These are phyloP conservation scores for Subanguina moxae DNA, from an alignment of 1,140 invertebrate genomes.

Conservation along the genomic window DNA sequence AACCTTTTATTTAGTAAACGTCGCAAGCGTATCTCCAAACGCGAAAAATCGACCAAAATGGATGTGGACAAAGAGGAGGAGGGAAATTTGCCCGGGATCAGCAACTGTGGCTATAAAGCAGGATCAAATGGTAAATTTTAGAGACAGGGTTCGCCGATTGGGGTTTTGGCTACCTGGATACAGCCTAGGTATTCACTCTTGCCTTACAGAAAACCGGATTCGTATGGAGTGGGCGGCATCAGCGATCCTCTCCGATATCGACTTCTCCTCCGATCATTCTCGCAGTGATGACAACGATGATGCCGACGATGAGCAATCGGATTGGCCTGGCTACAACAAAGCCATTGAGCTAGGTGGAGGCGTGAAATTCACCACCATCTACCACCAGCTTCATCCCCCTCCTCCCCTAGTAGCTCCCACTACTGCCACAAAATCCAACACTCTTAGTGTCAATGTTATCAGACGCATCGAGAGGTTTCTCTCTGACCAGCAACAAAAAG, in stretches of 20 bases:
- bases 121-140: not conserved
- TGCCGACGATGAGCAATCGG: slow-evolving; percentile 31
- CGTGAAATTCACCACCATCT: slow-evolving; percentile 4
- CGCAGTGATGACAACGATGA: slow-evolving; percentile 15
- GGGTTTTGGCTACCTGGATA: too few relatives aligned
- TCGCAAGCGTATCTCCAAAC: slow-evolving; percentile 12
- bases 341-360: not conserved
- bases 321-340: slow-evolving; percentile 18
- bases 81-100: not conserved
- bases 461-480: slow-evolving; percentile 25
- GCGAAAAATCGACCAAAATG: slow-evolving; percentile 12
- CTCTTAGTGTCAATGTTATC: slow-evolving; percentile 7
- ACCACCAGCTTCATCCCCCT: not conserved
- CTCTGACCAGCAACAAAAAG: slow-evolving; percentile 13
- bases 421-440: not conserved
- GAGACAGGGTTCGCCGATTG: not conserved
- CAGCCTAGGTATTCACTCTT: not conserved
- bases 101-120: not conserved
- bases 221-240: slow-evolving; percentile 28
- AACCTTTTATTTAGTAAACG: slow-evolving; percentile 11
- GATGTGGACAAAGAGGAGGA: slow-evolving; percentile 19
- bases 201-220: slow-evolving; percentile 2
- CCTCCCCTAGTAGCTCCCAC: not conserved
- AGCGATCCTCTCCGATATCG: slow-evolving; percentile 8
- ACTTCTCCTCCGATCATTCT: slow-evolving; percentile 6